Conservation (phyloP, 2,888 invertebrate species). For the Nomada hirtipes region DNA sequence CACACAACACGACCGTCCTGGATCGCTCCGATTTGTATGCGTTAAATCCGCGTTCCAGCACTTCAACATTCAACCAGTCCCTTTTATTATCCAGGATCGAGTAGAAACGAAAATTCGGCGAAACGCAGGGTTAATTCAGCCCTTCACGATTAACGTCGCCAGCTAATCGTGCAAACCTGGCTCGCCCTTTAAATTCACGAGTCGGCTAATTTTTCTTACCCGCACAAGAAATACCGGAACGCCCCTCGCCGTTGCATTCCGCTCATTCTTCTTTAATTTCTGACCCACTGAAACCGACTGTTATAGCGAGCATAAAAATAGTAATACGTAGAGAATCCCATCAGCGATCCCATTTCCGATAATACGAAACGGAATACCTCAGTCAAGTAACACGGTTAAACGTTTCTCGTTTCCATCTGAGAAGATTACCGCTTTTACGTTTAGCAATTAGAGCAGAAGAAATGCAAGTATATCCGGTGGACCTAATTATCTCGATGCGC, state of each 20-base stretch:
- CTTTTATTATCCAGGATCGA: neutral
- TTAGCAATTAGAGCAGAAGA: neutral
- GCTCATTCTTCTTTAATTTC: neutral
- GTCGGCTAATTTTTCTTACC: conserved; percentile 3
- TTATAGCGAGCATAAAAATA: too few relatives aligned
- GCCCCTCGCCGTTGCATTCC: neutral
- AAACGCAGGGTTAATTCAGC: conserved; percentile 42
- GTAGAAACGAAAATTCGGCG: neutral
- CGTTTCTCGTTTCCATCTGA: too few relatives aligned
- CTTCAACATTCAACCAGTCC: neutral
- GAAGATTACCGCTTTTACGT: neutral
- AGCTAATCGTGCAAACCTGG: conserved; percentile 22
- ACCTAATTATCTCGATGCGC: conserved; percentile 7
- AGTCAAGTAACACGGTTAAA: too few relatives aligned
- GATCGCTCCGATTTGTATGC: conserved; percentile 10
- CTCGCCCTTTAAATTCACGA: conserved; percentile 29
- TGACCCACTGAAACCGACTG: neutral
- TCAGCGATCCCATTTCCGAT: neutral
- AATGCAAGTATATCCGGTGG: neutral
- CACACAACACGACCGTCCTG: neutral
- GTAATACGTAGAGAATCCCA: neutral
- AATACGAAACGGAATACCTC: too few relatives aligned
- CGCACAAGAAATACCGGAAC: neutral
- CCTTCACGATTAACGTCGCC: conserved; percentile 41
- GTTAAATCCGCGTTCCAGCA: neutral